phyloP scores from a whole-genome alignment of 2,797 vertebrate species.

The Lateolabrax maculatus region DNA sequence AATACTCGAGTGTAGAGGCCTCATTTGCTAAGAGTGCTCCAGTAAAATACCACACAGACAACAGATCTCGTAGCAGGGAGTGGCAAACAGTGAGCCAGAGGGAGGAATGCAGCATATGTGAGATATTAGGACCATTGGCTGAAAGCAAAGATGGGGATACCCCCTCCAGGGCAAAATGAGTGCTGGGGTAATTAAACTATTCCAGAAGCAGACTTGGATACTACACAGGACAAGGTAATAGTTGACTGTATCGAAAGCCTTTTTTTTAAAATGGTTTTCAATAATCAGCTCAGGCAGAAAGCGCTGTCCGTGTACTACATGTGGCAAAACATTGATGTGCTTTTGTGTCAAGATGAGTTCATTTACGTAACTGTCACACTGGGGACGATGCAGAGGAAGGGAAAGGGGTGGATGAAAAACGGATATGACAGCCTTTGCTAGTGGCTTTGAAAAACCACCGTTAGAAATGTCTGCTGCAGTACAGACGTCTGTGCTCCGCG shows the following conservation, averaged over 20 bases:
- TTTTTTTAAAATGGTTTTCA: slow-evolving; percentile 1
- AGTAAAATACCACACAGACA: slow-evolving; percentile 51
- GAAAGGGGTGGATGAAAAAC: slow-evolving; percentile 36
- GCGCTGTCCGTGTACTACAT: slow-evolving; percentile 15
- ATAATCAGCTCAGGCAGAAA: slow-evolving; percentile 29
- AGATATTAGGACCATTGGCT: slow-evolving; percentile 48
- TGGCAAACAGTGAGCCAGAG: slow-evolving; percentile 33
- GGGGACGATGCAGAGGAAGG: slow-evolving; percentile 26
- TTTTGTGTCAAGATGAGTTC: slow-evolving; percentile 29
- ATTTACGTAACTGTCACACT: slow-evolving; percentile 46
- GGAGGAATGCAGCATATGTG: slow-evolving; percentile 47
- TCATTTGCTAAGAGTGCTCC: slow-evolving; percentile 32
- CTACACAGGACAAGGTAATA: background rate
- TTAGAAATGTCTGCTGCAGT: slow-evolving; percentile 6
- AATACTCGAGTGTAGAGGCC: slow-evolving; percentile 31
- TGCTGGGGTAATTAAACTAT: slow-evolving; percentile 1
- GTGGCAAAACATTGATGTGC: slow-evolving; percentile 39
- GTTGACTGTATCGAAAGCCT: background rate
- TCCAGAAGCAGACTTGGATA: background rate
- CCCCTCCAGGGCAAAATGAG: slow-evolving; percentile 23
- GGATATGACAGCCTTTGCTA: slow-evolving; percentile 43
- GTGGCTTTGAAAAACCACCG: slow-evolving; percentile 9
- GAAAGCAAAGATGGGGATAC: slow-evolving; percentile 40
- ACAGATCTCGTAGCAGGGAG: slow-evolving; percentile 52
- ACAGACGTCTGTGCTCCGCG: slow-evolving; percentile 14